Base-by-base conservation (phyloP, 1,140 invertebrate genomes). In the Platorchestia sp. region DNA sequence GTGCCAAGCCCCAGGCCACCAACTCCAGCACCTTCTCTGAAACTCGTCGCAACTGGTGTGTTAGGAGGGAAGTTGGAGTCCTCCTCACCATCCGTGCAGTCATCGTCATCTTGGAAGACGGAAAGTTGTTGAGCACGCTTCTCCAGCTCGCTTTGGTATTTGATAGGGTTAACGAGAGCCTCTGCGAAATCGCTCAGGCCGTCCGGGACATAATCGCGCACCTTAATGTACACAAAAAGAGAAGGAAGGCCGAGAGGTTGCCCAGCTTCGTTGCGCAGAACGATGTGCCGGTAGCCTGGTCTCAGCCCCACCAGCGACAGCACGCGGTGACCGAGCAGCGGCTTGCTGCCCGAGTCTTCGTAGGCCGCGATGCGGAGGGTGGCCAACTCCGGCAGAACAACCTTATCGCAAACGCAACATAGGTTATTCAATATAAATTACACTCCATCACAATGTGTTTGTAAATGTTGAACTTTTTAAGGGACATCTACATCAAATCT, bases 321-420 rank as follows among this genome's bases (percentile, higher is more conserved):
- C 86, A 99, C 99, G 93, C 99, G 98, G 97, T 99, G 99, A 0
- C 99, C 99, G 89, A 99, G 98, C 95, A 99, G 98, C 97, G 98
- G 98, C 45, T 97, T 97, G 19, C 99, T 99, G 91, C 91, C 91
- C 44, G 98, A 98, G 97, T 99, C 99, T 97, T 99, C 99, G 97
- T 99, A 99, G 0, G 99, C 99, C 7, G 99, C 98, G 96, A 99
- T 99, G 95, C 99, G 98, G 47, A 99, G 98, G 95, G 99, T 99
- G 41, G 99, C 99, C 96, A 99, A 97, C 97, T 99, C 99, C 0
- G 99, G 99, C 47, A 99, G 97, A 41, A 99, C 99, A 95, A 99
- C 99, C 98, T 99, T 10, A 36, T 10, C 59, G 96, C 87, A 89
- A 22, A 27, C 36, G 87, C 7, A 1, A 89, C 1, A 42, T 10